These are phyloP conservation scores for Bujurquina vittata DNA, from an alignment of 2,113 vertebrate species.

Conservation along the genomic window DNA sequence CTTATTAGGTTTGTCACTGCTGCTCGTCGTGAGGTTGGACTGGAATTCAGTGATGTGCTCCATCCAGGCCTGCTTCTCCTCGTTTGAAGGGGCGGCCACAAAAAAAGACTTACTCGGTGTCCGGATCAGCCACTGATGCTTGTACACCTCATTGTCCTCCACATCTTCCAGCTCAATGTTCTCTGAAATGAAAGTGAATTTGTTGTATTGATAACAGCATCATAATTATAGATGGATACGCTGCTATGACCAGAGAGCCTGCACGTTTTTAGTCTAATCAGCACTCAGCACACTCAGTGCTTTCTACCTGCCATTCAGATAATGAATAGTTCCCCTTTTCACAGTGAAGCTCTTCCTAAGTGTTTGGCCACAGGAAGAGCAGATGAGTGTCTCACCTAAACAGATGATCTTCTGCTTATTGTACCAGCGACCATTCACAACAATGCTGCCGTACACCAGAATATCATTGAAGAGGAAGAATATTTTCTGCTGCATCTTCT, in stretches of 20 bases:
- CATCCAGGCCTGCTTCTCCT: slow-evolving; percentile 89
- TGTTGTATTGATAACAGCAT: neutral
- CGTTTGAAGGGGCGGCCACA: slow-evolving; percentile 82
- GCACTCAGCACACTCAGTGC: neutral
- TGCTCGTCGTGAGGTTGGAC: slow-evolving; percentile 71
- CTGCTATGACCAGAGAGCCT: neutral
- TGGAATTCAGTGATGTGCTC: slow-evolving; percentile 85
- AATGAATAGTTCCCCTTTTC: neutral
- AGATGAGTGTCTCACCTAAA: slow-evolving; percentile 62
- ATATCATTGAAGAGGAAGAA: slow-evolving; percentile 94
- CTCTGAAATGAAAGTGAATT: slow-evolving; percentile 63
- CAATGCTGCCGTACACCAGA: slow-evolving; percentile 88
- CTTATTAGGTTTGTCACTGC: slow-evolving; percentile 44
- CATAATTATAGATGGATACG: neutral
- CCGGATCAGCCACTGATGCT: slow-evolving; percentile 91
- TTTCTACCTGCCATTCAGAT: neutral
- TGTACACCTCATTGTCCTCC: slow-evolving; percentile 80
- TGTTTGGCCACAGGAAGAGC: neutral
- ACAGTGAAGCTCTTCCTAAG: neutral
- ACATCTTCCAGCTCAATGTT: slow-evolving; percentile 84
- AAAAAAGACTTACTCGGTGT: slow-evolving; percentile 91
- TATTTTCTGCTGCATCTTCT: slow-evolving; percentile 83
- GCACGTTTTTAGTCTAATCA: neutral
- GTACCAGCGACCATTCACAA: slow-evolving; percentile 85
- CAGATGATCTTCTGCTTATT: slow-evolving; percentile 86